Evolutionary conservation across 2,888 invertebrate species (phyloP).

Genomic region (Cheilosia impressa): DNA sequence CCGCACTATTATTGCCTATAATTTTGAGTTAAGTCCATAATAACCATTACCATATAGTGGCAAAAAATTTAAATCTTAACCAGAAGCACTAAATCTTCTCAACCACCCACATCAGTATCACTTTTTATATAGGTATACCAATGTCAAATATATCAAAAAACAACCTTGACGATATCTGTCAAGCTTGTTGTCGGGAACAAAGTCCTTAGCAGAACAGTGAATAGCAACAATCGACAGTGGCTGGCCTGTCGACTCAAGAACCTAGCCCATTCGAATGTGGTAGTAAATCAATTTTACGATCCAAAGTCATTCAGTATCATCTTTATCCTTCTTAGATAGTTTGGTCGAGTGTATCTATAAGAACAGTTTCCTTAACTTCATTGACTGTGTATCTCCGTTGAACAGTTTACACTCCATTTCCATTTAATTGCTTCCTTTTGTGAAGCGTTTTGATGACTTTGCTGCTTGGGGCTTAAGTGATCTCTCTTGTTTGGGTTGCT

Average conservation of each 20-base stretch:
- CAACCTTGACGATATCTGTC: too few species aligned
- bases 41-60: too few species aligned
- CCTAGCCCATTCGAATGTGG: background rate
- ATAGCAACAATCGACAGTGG: too few species aligned
- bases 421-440: constrained; percentile 74
- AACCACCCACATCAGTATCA: too few species aligned
- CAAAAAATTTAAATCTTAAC: too few species aligned
- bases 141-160: too few species aligned
- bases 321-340: background rate
- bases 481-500: constrained; percentile 46
- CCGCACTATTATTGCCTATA: too few species aligned
- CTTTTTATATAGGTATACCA: too few species aligned
- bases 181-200: too few species aligned
- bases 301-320: background rate
- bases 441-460: constrained; percentile 54
- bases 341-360: background rate
- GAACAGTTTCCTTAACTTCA: constrained; percentile 2
- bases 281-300: background rate
- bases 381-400: constrained; percentile 40
- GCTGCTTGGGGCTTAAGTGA: constrained; percentile 40
- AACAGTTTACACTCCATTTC: constrained; percentile 71
- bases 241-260: background rate
- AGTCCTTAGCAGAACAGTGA: too few species aligned
- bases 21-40: too few species aligned
- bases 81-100: too few species aligned